Conservation (phyloP, 2,888 invertebrate species). For the Nomada goodeniana region DNA sequence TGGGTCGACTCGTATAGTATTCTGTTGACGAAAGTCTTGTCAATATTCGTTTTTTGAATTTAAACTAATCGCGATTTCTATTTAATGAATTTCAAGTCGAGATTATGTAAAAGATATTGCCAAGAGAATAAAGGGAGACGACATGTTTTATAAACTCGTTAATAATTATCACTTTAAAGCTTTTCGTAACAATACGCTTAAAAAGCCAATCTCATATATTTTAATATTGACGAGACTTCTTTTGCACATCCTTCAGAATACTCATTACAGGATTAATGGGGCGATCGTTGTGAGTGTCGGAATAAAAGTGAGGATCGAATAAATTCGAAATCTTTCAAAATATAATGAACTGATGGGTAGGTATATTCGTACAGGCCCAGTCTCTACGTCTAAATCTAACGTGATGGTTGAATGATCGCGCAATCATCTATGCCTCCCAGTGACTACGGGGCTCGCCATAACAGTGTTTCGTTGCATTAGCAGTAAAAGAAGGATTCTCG, state of each 20-base stretch:
- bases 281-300: background rate
- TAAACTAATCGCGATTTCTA: no score
- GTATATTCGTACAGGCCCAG: conserved; percentile 49
- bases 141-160: no score
- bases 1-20: background rate
- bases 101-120: no score
- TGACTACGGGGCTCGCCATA: conserved; percentile 48
- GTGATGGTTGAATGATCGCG: conserved; percentile 41
- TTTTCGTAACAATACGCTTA: no score
- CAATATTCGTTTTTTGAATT: background rate
- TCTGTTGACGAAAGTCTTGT: conserved; percentile 22
- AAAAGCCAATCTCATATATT: no score
- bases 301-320: background rate
- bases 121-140: no score
- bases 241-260: background rate
- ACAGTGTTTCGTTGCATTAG: conserved; percentile 36
- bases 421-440: conserved; percentile 45
- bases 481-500: conserved; percentile 47
- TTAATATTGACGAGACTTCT: conserved; percentile 16
- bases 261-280: background rate
- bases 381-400: conserved; percentile 46
- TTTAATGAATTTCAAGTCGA: no score
- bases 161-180: no score
- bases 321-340: background rate
- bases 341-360: conserved; percentile 3